Evolutionary conservation across 37 sponge, comb jelly and placozoan genomes (phyloP), one percentile per base, ranked within the genome.

Genomic region (Theonella swinhoei): DNA sequence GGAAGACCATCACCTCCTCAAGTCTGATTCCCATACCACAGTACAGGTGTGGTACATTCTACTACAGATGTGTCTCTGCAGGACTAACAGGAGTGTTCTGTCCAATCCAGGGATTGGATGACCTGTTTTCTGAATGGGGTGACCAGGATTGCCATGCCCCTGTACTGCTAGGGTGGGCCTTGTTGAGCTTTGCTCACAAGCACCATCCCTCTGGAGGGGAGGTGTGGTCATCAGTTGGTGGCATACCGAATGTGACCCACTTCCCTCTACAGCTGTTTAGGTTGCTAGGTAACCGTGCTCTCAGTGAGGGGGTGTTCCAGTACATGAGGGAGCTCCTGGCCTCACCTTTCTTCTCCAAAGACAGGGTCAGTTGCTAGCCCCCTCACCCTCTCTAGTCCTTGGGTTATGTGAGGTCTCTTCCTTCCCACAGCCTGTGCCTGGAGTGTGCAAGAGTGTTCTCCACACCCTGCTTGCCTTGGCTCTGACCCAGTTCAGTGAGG

Each of bases 161-260:
- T 30, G 61, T 90, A 3, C 76, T 90, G 32, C 72, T 90, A 14
- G 42, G 86, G 14, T 90, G 91, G 86, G 77, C 70, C 19, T 35
- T 76, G 32, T 64, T 90, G 43, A 62, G 62, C 26, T 79, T 64
- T 68, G 60, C 33, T 47, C 20, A 58, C 20, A 9, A 67, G 40
- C 54, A 60, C 39, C 4, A 35, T 60, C 24, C 38, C 37, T 32
- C 38, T 30, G 23, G 23, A 76, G n/a, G n/a, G n/a, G n/a, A n/a
- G n/a, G n/a, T n/a, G n/a, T n/a, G n/a, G n/a, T n/a, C n/a, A n/a
- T n/a, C n/a, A n/a, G n/a, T n/a, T n/a, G n/a, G n/a, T n/a, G n/a
- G n/a, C n/a, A n/a, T n/a, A n/a, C n/a, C n/a, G n/a, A n/a, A n/a
- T n/a, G n/a, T n/a, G n/a, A n/a, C n/a, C n/a, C n/a, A n/a, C n/a